phyloP scores from a whole-genome alignment of 2,888 invertebrate genomes.

The Eupithecia pulchellata region DNA sequence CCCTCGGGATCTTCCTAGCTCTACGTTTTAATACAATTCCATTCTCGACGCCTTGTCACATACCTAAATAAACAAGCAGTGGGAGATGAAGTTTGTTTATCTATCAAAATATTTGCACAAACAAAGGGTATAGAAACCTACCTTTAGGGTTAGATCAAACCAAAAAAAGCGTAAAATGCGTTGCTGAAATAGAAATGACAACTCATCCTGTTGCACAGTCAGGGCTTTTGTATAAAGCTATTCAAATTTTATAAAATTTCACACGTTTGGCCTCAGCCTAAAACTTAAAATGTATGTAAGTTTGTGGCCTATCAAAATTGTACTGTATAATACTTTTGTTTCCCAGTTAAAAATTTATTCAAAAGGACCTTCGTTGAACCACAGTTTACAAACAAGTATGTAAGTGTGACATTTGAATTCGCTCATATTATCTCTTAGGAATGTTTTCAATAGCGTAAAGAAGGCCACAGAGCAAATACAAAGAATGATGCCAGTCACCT shows the following conservation, averaged over 20 bases:
- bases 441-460: background rate
- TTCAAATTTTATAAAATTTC: no score
- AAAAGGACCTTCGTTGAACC: no score
- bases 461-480: no score
- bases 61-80: constrained; percentile 9
- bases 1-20: constrained; percentile 1
- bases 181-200: background rate
- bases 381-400: no score
- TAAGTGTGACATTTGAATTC: no score
- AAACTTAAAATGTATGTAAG: no score
- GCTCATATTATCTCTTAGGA: background rate
- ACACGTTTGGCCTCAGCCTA: no score
- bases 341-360: no score
- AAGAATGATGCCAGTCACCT: background rate
- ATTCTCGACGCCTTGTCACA: background rate
- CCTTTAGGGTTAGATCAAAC: background rate
- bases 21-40: constrained; percentile 11
- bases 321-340: no score
- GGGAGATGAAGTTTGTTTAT: constrained; percentile 3
- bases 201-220: no score
- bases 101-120: background rate
- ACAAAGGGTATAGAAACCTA: background rate
- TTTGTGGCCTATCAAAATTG: no score
- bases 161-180: background rate
- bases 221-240: no score